These are phyloP conservation scores for Nephrotoma flavescens DNA, from an alignment of 2,888 invertebrate species.

Conservation along the genomic window DNA sequence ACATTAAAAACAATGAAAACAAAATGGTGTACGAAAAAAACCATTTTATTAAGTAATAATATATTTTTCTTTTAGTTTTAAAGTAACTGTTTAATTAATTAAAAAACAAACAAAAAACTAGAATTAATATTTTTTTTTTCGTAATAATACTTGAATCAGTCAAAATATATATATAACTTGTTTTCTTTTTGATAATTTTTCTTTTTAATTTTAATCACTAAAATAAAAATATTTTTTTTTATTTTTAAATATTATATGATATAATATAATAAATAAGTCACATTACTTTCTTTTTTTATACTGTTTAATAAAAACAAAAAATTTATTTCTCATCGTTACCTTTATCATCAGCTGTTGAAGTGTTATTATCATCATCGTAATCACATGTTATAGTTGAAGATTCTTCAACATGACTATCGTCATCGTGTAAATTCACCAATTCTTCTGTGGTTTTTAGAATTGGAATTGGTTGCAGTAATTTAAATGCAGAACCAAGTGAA, in stretches of 20 bases:
- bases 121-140: neutral
- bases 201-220: neutral
- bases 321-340: neutral
- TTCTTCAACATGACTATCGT: neutral
- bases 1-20: neutral
- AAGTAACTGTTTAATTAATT: neutral
- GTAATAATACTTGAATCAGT: neutral
- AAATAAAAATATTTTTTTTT: neutral
- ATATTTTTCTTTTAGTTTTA: neutral
- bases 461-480: conserved; percentile 32
- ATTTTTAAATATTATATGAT: neutral
- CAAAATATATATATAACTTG: neutral
- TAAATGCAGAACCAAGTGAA: conserved; percentile 67
- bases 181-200: neutral
- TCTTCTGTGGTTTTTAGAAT: neutral
- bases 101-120: neutral
- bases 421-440: neutral
- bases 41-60: neutral
- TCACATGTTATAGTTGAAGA: neutral
- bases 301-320: neutral
- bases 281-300: neutral
- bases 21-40: neutral
- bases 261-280: neutral
- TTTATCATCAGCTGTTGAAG: neutral
- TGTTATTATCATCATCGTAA: neutral